phyloP scores from a whole-genome alignment of 2,113 vertebrate species.

The Sinocyclocheilus anophthalmus region DNA sequence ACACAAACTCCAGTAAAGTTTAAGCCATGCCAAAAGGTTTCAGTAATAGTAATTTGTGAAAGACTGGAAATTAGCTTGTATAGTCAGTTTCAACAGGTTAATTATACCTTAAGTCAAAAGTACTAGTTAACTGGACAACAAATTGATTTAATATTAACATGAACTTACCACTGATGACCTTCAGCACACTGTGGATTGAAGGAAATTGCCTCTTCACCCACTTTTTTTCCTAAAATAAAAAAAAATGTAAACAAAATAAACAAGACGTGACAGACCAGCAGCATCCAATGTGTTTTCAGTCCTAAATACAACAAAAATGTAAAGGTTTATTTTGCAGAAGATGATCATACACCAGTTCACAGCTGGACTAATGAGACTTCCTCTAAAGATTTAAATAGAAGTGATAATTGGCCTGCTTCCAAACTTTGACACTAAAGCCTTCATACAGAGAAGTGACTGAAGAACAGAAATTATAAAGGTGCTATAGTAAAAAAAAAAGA shows the following conservation, averaged over 20 bases:
- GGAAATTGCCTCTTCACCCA: slow-evolving; percentile 84
- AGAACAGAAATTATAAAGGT: slow-evolving; percentile 9
- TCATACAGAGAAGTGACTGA: neutral
- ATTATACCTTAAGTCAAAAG: neutral
- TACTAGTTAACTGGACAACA: neutral
- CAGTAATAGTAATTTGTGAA: neutral
- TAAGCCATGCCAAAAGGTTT: neutral
- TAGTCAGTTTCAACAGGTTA: neutral
- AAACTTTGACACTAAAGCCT: neutral
- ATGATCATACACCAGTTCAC: neutral
- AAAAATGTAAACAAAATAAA: slow-evolving; percentile 18
- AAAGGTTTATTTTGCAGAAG: neutral
- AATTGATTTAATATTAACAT: neutral
- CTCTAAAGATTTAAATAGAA: neutral
- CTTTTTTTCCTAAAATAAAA: slow-evolving; percentile 77
- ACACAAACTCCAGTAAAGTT: neutral
- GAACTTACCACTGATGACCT: slow-evolving; percentile 92
- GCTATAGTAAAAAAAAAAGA: neutral
- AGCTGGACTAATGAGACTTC: neutral
- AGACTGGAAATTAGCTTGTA: neutral
- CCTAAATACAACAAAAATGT: neutral
- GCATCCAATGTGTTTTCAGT: neutral
- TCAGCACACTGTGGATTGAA: slow-evolving; percentile 84
- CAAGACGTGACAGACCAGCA: slow-evolving; percentile 43
- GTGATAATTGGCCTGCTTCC: neutral